Evolutionary conservation across 2,797 vertebrate genomes (phyloP).

Genomic region (Neomorphus geoffroyi): DNA sequence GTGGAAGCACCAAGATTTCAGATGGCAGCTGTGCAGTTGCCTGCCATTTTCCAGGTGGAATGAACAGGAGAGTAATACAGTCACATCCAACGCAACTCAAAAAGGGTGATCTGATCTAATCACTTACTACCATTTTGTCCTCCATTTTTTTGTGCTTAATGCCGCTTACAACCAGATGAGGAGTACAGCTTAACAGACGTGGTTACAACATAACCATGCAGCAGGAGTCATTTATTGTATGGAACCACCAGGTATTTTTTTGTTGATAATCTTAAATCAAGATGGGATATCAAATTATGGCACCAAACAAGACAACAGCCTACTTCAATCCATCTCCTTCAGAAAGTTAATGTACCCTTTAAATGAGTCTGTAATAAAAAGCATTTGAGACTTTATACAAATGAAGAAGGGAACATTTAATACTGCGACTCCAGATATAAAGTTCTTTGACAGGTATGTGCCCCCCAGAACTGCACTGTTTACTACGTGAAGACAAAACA

Average conservation of each 20-base stretch:
- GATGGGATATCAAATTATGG: not conserved
- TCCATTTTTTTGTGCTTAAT: not conserved
- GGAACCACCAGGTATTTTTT: not conserved
- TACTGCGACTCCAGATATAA: not conserved
- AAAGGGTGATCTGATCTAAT: not conserved
- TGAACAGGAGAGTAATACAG: fast-evolving
- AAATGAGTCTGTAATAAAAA: not conserved
- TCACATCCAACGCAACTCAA: not conserved
- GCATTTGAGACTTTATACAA: not conserved
- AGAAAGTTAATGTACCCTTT: not conserved
- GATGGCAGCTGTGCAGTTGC: not conserved
- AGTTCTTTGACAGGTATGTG: not conserved
- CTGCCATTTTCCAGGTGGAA: not conserved
- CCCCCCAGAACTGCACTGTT: not conserved
- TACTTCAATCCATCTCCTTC: not conserved
- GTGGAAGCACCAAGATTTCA: not conserved
- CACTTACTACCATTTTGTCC: not conserved
- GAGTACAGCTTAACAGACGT: not conserved
- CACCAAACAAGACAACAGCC: not conserved
- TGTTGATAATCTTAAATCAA: not conserved
- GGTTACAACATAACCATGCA: not conserved
- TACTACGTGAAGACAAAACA: not conserved
- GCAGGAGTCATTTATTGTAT: not conserved
- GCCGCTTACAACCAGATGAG: not conserved
- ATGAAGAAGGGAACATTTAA: not conserved